Base-by-base conservation (phyloP, 2,888 invertebrate species). In the Axea sp. region DNA sequence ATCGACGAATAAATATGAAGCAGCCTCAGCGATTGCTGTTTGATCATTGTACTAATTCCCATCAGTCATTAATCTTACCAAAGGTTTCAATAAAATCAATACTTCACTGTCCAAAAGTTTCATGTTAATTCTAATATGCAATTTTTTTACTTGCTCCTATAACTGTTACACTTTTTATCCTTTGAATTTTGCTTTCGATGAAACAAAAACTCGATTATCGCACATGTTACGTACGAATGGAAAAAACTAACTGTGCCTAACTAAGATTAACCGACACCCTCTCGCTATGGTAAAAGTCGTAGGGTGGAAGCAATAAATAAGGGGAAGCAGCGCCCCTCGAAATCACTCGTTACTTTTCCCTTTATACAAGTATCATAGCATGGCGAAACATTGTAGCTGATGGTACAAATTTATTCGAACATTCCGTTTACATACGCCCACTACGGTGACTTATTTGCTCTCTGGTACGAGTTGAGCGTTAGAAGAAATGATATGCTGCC, bases 251-350 rank as follows among this genome's bases (percentile, higher is more conserved):
- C n/a, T n/a, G n/a, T n/a, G n/a, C n/a, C n/a, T n/a, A n/a, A n/a
- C n/a, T n/a, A n/a, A n/a, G n/a, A 3, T 19, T 19, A 22, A 7
- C 6, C 31, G 7, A 19, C 17, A 30, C 41, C 26, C 57, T 19
- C 55, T 11, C 28, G 12, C 41, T 4, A 19, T 8, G 11, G 14
- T 7, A 11, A 31, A 33, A 31, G 31, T 51, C 33, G 22, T 26
- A 41, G 64, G 53, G 51, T 64, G 43, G 43, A 64, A 43, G 41
- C 30, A 51, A 62, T 41, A 33, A 45, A 35, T 33, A 43, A 35
- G 45, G 45, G 53, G 43, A 45, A 45, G 2, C 2, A 24, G 8
- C 8, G 6, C 22, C 26, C 59, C 45, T 39, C 51, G n/a, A 11
- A 19, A 17, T 53, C 53, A 39, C 24, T 28, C 39, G 15, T 24